These are phyloP conservation scores for Macrostomum lignano DNA, from an alignment of 1,140 invertebrate genomes.

Conservation along the genomic window DNA sequence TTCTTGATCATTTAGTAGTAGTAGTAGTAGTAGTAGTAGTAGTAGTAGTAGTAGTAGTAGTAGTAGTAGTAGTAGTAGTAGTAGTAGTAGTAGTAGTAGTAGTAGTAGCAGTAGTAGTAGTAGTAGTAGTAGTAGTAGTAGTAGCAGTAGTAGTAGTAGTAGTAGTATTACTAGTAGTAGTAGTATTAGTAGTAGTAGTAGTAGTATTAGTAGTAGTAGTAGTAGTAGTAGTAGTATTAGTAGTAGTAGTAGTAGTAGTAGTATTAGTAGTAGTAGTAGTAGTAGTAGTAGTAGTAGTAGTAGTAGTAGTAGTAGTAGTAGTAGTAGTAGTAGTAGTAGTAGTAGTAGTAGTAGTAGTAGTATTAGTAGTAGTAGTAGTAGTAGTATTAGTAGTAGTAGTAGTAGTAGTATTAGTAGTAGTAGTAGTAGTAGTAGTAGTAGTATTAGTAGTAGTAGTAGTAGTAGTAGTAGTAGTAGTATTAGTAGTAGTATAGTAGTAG, in stretches of 20 bases:
- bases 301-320: conserved; percentile 4
- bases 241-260: conserved; percentile 4
- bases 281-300: conserved; percentile 4
- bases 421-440: conserved; percentile 4
- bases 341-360: conserved; percentile 2
- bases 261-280: conserved; percentile 1
- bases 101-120: no score
- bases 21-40: no score
- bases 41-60: no score
- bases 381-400: conserved; percentile 3
- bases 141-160: no score
- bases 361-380: conserved; percentile 2
- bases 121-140: no score
- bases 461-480: conserved; percentile 4
- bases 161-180: no score
- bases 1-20: no score
- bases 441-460: background rate
- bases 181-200: conserved; percentile 3
- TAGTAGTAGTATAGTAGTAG: conserved; percentile 3
- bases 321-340: conserved; percentile 3
- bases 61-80: no score
- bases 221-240: conserved; percentile 4
- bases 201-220: conserved; percentile 3
- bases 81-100: no score
- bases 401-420: conserved; percentile 4